phyloP scores from a whole-genome alignment of 2,888 invertebrate genomes.

The Cephus nigrinus region DNA sequence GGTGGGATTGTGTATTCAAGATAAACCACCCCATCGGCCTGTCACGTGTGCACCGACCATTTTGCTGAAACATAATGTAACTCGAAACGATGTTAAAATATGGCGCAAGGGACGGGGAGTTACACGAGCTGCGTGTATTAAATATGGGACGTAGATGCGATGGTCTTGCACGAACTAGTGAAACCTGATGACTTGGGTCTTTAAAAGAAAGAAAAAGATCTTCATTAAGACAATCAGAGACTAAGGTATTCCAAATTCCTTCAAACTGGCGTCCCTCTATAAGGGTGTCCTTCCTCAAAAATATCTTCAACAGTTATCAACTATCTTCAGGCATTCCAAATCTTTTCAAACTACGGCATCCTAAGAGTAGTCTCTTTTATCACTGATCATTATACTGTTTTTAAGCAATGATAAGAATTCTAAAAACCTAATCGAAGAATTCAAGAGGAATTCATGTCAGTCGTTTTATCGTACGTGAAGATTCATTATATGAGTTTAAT shows the following conservation, averaged over 20 bases:
- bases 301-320: neutral
- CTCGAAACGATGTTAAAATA: slow-evolving; percentile 58
- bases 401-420: neutral
- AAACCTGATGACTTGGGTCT: neutral
- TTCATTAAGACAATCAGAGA: neutral
- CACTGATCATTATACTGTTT: neutral
- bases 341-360: neutral
- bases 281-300: neutral
- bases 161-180: neutral
- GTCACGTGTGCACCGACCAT: slow-evolving; percentile 63
- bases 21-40: slow-evolving; percentile 59
- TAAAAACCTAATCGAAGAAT: neutral
- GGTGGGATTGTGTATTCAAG: slow-evolving; percentile 60
- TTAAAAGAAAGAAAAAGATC: neutral
- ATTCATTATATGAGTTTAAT: neutral
- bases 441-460: neutral
- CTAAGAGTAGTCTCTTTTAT: neutral
- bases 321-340: no score
- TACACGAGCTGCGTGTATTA: slow-evolving; percentile 1
- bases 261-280: neutral
- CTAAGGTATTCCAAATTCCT: neutral
- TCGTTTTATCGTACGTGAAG: neutral
- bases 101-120: slow-evolving; percentile 38
- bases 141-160: neutral
- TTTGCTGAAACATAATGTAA: slow-evolving; percentile 61